Evolutionary conservation across 2,797 vertebrate genomes (phyloP), one percentile per base, ranked within the genome.

Genomic region (Molothrus aeneus): DNA sequence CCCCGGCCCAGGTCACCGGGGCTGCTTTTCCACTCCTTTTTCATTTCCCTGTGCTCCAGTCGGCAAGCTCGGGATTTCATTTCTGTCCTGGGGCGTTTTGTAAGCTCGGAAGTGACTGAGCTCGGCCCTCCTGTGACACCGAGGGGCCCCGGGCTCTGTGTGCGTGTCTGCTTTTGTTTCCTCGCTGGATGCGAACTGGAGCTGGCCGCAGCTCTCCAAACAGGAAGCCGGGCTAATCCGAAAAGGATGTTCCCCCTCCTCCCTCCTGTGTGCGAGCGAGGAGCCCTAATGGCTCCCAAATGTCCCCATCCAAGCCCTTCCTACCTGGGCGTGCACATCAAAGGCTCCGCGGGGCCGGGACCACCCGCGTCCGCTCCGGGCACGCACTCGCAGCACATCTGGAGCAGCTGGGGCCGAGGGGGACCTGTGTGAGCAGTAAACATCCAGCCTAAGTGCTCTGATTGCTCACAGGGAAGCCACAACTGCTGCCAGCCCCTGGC

Each of bases 381-480:
- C 36, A 36, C 36, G 36, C 36, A 36, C 36, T 36, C 36, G 36
- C 36, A 9, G 36, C 11, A 32, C 90, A 88, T 92, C 92, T 86
- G 80, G 6, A 38, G 10, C 11, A 21, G 59, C 64, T 86, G 17
- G 60, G 14, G 6, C 53, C 1, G 17, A 38, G 43, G 24, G 24
- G 60, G 53, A 74, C 71, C 80, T 45, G 63, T 21, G 36, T 21
- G 83, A 7, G 15, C 43, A 9, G 17, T 4, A 50, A 81, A 68
- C 13, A 9, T 0, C 0, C 32, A 45, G 38, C 65, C 51, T 9
- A 1, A 26, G 0, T 0, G 32, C 47, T 0, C 69, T 7, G 68
- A 5, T 4, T 12, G 47, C 64, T 78, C 48, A 0, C 82, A 3
- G 72, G 22, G 45, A 63, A 14, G 0, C 31, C 64, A 12, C n/a